These are phyloP conservation scores for Drosophila meridionalis DNA, from an alignment of 2,888 invertebrate species.

Conservation along the genomic window DNA sequence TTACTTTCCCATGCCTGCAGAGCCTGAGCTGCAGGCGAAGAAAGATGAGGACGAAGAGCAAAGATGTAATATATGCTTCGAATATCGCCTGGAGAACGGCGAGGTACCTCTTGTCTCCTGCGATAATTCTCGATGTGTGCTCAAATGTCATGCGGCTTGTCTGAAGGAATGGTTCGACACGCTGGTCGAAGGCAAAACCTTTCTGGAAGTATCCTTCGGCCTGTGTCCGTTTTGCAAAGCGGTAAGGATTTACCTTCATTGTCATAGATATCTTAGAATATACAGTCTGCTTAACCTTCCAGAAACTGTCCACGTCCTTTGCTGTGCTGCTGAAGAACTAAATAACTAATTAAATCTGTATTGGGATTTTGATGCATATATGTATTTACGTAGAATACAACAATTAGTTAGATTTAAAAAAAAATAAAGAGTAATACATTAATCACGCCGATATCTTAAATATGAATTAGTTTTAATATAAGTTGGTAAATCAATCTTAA, in stretches of 20 bases:
- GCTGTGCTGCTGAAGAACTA: conserved; percentile 73
- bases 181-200: conserved; percentile 80
- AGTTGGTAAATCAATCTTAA: conserved; percentile 64
- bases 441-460: conserved; percentile 29
- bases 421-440: conserved; percentile 17
- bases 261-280: background rate
- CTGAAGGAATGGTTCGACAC: conserved; percentile 84
- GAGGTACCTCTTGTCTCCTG: conserved; percentile 84
- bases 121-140: conserved; percentile 81
- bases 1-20: conserved; percentile 82
- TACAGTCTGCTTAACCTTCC: conserved; percentile 29
- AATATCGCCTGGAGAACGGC: conserved; percentile 77
- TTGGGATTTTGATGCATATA: conserved; percentile 18
- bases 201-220: conserved; percentile 83
- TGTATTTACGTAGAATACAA: conserved; percentile 16
- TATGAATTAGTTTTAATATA: conserved; percentile 54
- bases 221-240: conserved; percentile 84
- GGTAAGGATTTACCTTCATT: conserved; percentile 58
- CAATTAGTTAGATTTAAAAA: conserved; percentile 11
- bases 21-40: conserved; percentile 28
- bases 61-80: conserved; percentile 83
- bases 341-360: background rate
- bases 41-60: conserved; percentile 43
- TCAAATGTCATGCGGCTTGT: conserved; percentile 83
- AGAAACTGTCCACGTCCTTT: conserved; percentile 84